These are phyloP conservation scores for Darevskia nairensis DNA, from an alignment of 2,797 vertebrate genomes.

Conservation along the genomic window DNA sequence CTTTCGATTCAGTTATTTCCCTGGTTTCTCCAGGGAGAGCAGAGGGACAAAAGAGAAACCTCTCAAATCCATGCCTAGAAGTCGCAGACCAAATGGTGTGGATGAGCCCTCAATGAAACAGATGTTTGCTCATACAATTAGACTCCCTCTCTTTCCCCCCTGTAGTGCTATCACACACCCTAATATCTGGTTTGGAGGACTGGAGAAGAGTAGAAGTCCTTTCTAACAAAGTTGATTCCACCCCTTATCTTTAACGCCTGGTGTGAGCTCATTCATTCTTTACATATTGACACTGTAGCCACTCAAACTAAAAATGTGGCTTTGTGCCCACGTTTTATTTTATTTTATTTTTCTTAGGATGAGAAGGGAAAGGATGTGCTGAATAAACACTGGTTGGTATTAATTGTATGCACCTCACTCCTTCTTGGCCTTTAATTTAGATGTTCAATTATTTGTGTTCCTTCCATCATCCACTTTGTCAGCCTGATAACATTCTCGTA, in stretches of 20 bases:
- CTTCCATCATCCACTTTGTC: conserved; percentile 23
- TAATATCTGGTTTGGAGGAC: background rate
- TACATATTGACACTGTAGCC: background rate
- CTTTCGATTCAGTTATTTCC: no score
- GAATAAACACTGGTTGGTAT: background rate
- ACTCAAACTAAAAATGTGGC: background rate
- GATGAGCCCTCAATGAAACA: no score
- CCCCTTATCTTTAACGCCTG: background rate
- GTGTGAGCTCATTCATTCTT: background rate
- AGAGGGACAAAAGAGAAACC: no score
- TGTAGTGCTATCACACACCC: no score
- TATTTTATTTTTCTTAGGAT: background rate
- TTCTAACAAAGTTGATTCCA: background rate
- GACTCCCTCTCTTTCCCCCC: no score
- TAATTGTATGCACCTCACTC: conserved; percentile 21
- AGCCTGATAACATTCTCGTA: background rate
- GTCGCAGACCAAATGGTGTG: no score
- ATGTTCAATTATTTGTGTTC: background rate
- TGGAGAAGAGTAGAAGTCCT: no score
- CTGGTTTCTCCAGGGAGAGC: no score
- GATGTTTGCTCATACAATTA: no score
- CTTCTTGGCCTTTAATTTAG: conserved; percentile 17
- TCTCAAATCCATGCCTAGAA: no score
- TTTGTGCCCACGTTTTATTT: background rate
- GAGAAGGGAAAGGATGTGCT: background rate